A percentile compares a stretch with the other conserved stretches of the same genome.
Conservation (phyloP, 1,140 invertebrate genomes). For the Drosophila orena region DNA sequence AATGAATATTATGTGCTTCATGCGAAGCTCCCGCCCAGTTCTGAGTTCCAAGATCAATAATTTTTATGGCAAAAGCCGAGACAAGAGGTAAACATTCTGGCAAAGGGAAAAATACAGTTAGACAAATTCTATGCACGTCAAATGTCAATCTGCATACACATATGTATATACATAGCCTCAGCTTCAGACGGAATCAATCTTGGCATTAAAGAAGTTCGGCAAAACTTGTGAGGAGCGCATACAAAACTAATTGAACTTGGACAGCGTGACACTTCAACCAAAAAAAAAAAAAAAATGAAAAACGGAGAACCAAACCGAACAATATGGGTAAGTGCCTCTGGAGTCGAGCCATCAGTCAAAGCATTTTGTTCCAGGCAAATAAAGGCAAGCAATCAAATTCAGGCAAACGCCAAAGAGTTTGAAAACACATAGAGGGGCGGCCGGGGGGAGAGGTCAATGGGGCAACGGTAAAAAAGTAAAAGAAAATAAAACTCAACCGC, state of each 20-base stretch:
- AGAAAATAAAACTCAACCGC: conserved; percentile 41
- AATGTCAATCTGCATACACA: conserved; percentile 71
- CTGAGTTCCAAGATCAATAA: conserved; percentile 38
- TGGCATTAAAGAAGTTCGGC: conserved; percentile 70
- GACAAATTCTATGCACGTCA: conserved; percentile 81
- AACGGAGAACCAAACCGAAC: conserved; percentile 31
- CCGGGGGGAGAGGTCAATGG: conserved; percentile 46
- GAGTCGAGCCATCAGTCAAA: conserved; percentile 68
- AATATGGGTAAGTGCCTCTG: conserved; percentile 48
- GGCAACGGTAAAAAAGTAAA: conserved; percentile 59
- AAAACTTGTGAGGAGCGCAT: conserved; percentile 70
- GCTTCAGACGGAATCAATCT: conserved; percentile 69
- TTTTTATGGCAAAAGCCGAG: conserved; percentile 26
- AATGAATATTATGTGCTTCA: conserved; percentile 6
- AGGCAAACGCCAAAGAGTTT: conserved; percentile 64
- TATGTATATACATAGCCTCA: conserved; percentile 42
- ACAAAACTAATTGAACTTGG: conserved; percentile 83
- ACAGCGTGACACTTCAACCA: conserved; percentile 79
- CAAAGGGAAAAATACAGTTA: conserved; percentile 75
- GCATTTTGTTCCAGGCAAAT: conserved; percentile 78
- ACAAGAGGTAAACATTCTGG: conserved; percentile 37
- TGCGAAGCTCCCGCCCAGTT: conserved; percentile 15
- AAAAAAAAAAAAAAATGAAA: conserved; percentile 34
- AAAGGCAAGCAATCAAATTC: conserved; percentile 77
- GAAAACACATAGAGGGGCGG: not conserved